These are phyloP conservation scores for Drosophila yakuba DNA, from an alignment of 1,140 invertebrate species.

Conservation along the genomic window DNA sequence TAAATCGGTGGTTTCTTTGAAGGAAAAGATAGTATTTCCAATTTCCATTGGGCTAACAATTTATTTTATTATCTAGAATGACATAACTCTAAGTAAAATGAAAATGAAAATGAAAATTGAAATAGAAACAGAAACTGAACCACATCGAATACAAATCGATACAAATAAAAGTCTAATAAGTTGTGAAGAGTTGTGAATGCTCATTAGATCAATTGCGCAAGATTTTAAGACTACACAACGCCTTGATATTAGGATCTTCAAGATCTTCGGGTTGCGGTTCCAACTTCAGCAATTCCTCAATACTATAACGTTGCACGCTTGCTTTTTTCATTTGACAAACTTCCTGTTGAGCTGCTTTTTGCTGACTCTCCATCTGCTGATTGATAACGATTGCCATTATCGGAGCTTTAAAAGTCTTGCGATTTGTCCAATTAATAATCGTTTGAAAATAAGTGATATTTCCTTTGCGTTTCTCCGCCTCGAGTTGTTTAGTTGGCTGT, in stretches of 20 bases:
- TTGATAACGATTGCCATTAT: too few species aligned
- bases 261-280: constrained; percentile 51
- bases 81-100: background rate
- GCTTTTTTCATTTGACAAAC: background rate
- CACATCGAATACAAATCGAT: background rate
- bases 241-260: constrained; percentile 17
- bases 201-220: background rate
- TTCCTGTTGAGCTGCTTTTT: too few species aligned
- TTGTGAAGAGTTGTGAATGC: background rate
- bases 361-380: too few species aligned
- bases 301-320: constrained; percentile 32
- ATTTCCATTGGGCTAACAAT: background rate
- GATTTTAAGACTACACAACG: constrained; percentile 22
- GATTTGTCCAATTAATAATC: background rate
- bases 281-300: constrained; percentile 47
- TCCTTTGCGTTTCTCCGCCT: constrained; percentile 13
- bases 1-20: too few species aligned
- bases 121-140: background rate
- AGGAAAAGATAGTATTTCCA: background rate
- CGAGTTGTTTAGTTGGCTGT: background rate
- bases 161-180: background rate
- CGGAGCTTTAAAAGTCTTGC: background rate
- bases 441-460: constrained; percentile 2
- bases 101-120: background rate
- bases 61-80: background rate